Evolutionary conservation across 2,888 invertebrate species (phyloP).

Genomic region (Polyommatus icarus): DNA sequence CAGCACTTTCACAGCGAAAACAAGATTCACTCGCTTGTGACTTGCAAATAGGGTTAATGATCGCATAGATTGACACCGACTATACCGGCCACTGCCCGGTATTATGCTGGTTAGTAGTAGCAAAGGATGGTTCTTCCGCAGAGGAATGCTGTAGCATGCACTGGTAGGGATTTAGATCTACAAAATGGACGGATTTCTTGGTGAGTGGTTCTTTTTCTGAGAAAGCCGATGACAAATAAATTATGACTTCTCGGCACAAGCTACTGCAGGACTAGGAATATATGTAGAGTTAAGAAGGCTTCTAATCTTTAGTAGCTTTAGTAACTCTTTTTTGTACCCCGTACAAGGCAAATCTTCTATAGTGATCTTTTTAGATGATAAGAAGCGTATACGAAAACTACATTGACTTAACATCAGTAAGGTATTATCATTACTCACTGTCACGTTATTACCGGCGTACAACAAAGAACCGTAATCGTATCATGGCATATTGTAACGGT

Average conservation of each 20-base stretch:
- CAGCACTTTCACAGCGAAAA: constrained; percentile 57
- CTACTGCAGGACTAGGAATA: not conserved
- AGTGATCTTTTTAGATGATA: not conserved
- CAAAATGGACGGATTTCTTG: not conserved
- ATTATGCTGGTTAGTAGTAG: not conserved
- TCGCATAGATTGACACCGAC: constrained; percentile 37
- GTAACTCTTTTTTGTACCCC: not conserved
- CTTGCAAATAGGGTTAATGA: constrained; percentile 42
- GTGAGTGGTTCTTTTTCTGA: not conserved
- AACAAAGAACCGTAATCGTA: constrained; percentile 10
- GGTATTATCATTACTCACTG: not conserved
- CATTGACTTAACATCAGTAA: not conserved
- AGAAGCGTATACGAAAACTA: not conserved
- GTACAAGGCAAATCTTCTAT: not conserved
- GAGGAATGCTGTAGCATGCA: not conserved
- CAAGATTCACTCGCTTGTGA: constrained; percentile 42
- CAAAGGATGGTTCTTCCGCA: not conserved
- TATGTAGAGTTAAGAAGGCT: not conserved
- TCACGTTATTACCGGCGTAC: not conserved
- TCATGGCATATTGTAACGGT: constrained; percentile 38
- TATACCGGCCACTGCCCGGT: constrained; percentile 1
- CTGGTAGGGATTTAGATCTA: not conserved
- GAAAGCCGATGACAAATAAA: not conserved
- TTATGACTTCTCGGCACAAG: not conserved
- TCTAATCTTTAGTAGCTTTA: too few species aligned